Conservation (phyloP, 2,113 vertebrate species). For the Microcebus ravelobensis region DNA sequence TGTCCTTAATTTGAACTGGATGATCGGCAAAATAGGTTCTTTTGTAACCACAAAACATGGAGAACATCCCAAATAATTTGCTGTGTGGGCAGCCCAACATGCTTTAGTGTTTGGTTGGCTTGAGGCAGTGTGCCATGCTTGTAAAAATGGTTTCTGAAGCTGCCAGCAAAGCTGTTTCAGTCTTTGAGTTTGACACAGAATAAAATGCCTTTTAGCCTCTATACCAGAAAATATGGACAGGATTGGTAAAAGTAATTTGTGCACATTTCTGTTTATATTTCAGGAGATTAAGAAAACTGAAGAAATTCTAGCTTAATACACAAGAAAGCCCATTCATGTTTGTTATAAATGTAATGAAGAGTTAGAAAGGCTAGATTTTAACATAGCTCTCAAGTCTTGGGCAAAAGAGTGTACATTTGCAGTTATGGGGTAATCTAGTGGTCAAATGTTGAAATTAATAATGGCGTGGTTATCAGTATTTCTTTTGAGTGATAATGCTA, state of each 20-base stretch:
- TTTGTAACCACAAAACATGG: slow-evolving; percentile 67
- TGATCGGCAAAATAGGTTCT: slow-evolving; percentile 58
- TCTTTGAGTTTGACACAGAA: slow-evolving; percentile 48
- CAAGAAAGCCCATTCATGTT: neutral
- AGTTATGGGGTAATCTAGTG: neutral
- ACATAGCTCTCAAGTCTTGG: neutral
- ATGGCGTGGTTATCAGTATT: neutral
- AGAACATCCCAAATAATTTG: slow-evolving; percentile 77
- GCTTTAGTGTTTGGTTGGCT: slow-evolving; percentile 59
- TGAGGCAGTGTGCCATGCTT: slow-evolving; percentile 58
- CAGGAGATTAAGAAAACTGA: slow-evolving; percentile 16
- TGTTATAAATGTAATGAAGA: neutral
- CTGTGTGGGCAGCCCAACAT: slow-evolving; percentile 63
- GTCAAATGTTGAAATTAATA: slow-evolving; percentile 14
- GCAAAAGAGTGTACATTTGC: neutral
- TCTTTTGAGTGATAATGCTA: neutral
- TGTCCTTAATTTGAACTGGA: slow-evolving; percentile 56
- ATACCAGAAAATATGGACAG: neutral
- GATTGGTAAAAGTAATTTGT: slow-evolving; percentile 9
- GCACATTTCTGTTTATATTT: neutral
- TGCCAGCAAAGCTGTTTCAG: slow-evolving; percentile 60
- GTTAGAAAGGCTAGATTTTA: slow-evolving; percentile 19
- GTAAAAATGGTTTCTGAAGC: slow-evolving; percentile 61
- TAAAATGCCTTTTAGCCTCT: slow-evolving; percentile 51
- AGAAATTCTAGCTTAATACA: neutral